A percentile compares a stretch with the other conserved stretches of the same genome.
Evolutionary conservation across 2,113 vertebrate species (phyloP).

Genomic region (Heloderma charlesbogerti): DNA sequence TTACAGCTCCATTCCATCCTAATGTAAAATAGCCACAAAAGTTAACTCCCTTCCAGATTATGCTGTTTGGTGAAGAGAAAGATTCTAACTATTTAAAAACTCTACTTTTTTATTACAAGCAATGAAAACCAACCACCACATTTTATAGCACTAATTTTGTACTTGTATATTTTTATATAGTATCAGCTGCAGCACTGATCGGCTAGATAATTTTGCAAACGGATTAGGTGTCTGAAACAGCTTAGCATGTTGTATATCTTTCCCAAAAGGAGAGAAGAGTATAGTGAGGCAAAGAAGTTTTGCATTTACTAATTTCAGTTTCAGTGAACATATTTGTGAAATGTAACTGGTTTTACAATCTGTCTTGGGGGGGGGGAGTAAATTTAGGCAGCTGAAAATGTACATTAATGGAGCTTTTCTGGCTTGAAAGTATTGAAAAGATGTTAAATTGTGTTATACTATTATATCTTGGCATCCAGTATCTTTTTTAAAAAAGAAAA

Average conservation of each 20-base stretch:
- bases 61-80: conserved; percentile 49
- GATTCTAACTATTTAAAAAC: conserved; percentile 47
- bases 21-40: conserved; percentile 51
- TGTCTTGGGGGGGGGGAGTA: conserved; percentile 37
- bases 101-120: conserved; percentile 73
- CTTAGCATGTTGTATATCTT: conserved; percentile 71
- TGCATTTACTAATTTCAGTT: conserved; percentile 56
- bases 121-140: conserved; percentile 46
- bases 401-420: conserved; percentile 65
- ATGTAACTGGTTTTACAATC: conserved; percentile 61
- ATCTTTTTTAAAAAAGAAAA: neutral
- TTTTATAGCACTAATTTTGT: conserved; percentile 85
- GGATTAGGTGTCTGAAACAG: conserved; percentile 48
- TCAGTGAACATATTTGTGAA: conserved; percentile 62
- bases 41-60: conserved; percentile 41
- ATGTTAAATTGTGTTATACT: conserved; percentile 43
- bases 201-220: conserved; percentile 63
- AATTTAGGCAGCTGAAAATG: conserved; percentile 62
- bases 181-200: conserved; percentile 56
- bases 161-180: conserved; percentile 83
- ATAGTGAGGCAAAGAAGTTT: conserved; percentile 9
- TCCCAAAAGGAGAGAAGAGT: conserved; percentile 49
- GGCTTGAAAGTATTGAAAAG: conserved; percentile 72
- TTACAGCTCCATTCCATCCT: conserved; percentile 34
- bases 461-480: conserved; percentile 4